phyloP scores from a whole-genome alignment of 2,888 invertebrate species.

The Eristalinus sepulchralis region DNA sequence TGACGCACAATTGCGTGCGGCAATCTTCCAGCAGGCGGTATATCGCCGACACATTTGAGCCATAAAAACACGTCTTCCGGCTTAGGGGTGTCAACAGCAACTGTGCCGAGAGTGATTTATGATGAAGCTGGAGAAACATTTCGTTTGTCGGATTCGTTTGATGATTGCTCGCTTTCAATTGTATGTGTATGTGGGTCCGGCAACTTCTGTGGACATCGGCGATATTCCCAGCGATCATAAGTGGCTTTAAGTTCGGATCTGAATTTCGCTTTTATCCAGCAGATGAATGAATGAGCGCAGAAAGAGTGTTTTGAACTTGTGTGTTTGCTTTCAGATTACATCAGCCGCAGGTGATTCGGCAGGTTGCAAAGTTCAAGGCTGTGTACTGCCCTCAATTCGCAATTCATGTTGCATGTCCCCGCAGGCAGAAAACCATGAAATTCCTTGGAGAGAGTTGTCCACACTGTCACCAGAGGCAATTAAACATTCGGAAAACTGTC shows the following conservation, averaged over 20 bases:
- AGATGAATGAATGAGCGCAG: no score
- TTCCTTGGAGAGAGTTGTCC: no score
- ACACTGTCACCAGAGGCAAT: no score
- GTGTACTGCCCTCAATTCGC: neutral
- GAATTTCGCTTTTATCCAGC: no score
- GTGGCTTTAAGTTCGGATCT: no score
- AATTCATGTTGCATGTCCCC: neutral
- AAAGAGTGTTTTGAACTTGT: no score
- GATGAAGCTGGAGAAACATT: neutral
- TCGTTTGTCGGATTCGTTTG: neutral
- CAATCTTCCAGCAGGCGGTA: neutral
- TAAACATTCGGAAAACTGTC: no score
- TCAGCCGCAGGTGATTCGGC: neutral
- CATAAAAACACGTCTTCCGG: neutral
- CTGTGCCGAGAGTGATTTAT: neutral
- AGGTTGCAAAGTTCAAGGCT: neutral
- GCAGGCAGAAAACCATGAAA: no score
- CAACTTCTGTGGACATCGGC: no score
- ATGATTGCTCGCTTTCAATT: neutral
- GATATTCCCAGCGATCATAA: no score
- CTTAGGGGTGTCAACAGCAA: neutral
- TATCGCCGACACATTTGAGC: neutral
- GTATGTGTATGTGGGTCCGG: neutral
- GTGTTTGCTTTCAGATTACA: neutral
- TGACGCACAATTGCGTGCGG: neutral